Evolutionary conservation across 2,888 invertebrate species (phyloP).

Genomic region (Autographa gamma): DNA sequence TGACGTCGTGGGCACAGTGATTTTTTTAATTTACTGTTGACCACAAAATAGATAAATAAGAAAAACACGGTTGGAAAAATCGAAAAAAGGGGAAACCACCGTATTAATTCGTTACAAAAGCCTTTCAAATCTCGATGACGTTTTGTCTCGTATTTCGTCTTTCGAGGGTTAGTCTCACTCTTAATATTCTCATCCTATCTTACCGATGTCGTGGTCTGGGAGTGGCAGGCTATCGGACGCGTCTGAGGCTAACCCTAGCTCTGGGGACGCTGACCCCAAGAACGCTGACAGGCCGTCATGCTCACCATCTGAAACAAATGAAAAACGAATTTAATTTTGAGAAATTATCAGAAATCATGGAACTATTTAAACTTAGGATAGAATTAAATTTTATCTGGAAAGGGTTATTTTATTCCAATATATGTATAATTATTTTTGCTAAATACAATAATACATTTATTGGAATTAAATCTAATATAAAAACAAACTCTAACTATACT

Average conservation of each 20-base stretch:
- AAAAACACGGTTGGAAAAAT: not conserved
- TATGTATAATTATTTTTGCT: no score
- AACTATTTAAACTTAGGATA: no score
- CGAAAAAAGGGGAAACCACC: not conserved
- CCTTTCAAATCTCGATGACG: not conserved
- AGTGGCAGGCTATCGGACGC: slow-evolving; percentile 84
- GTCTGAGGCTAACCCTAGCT: slow-evolving; percentile 82
- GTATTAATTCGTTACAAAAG: not conserved
- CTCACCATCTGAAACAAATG: slow-evolving; percentile 75
- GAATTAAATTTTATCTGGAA: no score
- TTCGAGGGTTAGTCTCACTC: not conserved
- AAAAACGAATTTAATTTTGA: no score
- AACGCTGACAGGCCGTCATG: slow-evolving; percentile 80
- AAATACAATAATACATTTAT: no score
- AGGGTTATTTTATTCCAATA: no score
- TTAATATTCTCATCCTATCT: slow-evolving; percentile 26
- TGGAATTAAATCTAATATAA: no score
- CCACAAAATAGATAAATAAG: no score
- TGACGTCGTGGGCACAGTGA: no score
- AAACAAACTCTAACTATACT: no score
- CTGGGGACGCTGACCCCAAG: slow-evolving; percentile 81
- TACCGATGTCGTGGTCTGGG: slow-evolving; percentile 84
- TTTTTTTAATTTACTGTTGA: no score
- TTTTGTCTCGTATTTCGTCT: not conserved
- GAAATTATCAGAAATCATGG: no score